These are phyloP conservation scores for Cybosia mesomella DNA, from an alignment of 2,888 invertebrate genomes.

Conservation along the genomic window DNA sequence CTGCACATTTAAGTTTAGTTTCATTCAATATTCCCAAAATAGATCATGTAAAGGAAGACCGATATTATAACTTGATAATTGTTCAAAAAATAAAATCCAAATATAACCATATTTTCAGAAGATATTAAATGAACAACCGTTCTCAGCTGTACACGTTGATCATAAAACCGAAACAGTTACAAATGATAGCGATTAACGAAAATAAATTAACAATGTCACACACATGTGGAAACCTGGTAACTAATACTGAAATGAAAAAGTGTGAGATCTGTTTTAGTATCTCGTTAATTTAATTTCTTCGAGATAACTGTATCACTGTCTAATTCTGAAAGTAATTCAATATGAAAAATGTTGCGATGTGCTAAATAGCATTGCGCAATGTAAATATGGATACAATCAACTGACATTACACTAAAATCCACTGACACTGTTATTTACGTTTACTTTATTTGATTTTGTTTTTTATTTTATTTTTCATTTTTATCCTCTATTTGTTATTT, in stretches of 20 bases:
- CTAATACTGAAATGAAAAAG: constrained; percentile 23
- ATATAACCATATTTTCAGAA: background rate
- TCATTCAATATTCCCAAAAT: constrained; percentile 10
- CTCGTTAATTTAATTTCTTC: constrained; percentile 24
- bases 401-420: no score
- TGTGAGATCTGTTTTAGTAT: constrained; percentile 28
- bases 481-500: no score
- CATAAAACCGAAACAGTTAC: constrained; percentile 11
- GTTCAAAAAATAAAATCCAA: background rate
- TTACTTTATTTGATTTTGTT: no score
- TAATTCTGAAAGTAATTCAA: constrained; percentile 38
- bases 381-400: constrained; percentile 32
- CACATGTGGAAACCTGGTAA: constrained; percentile 51
- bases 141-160: background rate
- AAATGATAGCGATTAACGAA: constrained; percentile 35
- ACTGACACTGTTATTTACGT: no score
- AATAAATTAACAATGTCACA: constrained; percentile 41
- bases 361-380: constrained; percentile 36
- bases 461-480: no score
- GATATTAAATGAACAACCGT: background rate
- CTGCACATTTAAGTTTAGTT: constrained; percentile 8
- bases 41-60: constrained; percentile 1
- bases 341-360: constrained; percentile 36
- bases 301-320: constrained; percentile 25
- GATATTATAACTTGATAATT: background rate